A percentile compares a stretch with the other conserved stretches of the same genome.
phyloP scores from a whole-genome alignment of 2,113 vertebrate genomes.

The Elephas maximus region DNA sequence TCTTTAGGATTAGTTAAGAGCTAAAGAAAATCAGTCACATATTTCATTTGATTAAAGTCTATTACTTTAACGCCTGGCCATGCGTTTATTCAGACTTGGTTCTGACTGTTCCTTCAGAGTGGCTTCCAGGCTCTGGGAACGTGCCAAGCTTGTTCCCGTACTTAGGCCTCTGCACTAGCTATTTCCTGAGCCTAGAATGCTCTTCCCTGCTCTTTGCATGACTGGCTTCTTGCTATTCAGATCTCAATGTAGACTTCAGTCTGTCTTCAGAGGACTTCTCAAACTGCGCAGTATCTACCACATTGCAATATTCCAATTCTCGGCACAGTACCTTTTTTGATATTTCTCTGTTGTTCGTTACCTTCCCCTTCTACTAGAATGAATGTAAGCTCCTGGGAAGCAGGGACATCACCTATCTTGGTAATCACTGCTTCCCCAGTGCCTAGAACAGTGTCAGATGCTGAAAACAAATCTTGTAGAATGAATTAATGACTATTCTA shows the following conservation, averaged over 20 bases:
- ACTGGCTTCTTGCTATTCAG: background rate
- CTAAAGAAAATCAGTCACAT: background rate
- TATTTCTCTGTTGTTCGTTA: background rate
- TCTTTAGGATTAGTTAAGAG: conserved; percentile 19
- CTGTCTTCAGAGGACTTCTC: background rate
- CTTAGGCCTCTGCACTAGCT: background rate
- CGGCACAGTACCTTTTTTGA: background rate
- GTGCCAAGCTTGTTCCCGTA: background rate
- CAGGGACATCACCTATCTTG: background rate
- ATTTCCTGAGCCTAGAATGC: background rate
- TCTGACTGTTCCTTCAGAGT: conserved; percentile 2
- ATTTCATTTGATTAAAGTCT: background rate
- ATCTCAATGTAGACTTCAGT: background rate
- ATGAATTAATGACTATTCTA: background rate
- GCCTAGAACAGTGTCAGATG: background rate
- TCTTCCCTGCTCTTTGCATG: background rate
- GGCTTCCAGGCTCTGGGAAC: background rate
- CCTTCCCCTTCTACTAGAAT: background rate
- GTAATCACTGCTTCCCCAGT: background rate
- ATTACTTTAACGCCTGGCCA: conserved; percentile 4
- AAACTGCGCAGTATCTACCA: background rate
- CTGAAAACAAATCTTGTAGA: background rate
- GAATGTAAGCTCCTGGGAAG: background rate
- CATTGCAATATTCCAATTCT: background rate
- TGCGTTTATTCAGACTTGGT: conserved; percentile 25